These are phyloP conservation scores for Pseudolaguvia tuberculata DNA, from an alignment of 2,113 vertebrate genomes.

Conservation along the genomic window DNA sequence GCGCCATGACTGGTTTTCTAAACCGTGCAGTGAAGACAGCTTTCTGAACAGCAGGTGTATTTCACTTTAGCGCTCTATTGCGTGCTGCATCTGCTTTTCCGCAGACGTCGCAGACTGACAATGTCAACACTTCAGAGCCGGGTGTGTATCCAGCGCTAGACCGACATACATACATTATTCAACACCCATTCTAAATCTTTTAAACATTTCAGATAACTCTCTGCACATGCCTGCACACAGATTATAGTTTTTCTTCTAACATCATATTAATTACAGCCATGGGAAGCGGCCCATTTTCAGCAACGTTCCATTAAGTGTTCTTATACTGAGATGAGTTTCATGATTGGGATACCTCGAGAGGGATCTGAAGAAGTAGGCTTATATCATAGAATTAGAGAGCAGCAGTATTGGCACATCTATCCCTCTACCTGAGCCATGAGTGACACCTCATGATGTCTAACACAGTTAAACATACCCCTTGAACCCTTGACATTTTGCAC, in stretches of 20 bases:
- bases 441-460: constrained; percentile 52
- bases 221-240: constrained; percentile 37
- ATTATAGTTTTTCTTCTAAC: constrained; percentile 52
- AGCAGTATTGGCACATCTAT: constrained; percentile 51
- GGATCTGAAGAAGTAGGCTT: constrained; percentile 40
- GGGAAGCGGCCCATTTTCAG: constrained; percentile 42
- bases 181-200: constrained; percentile 16
- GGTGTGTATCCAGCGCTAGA: constrained; percentile 3
- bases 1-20: constrained; percentile 44
- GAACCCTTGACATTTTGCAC: no score
- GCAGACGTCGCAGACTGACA: constrained; percentile 9
- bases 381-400: constrained; percentile 43
- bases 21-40: constrained; percentile 43
- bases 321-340: constrained; percentile 54
- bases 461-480: constrained; percentile 32
- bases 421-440: constrained; percentile 49
- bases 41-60: constrained; percentile 43
- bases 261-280: constrained; percentile 61
- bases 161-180: constrained; percentile 36
- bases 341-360: constrained; percentile 42
- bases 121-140: constrained; percentile 17
- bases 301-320: constrained; percentile 51
- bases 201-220: constrained; percentile 33
- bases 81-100: constrained; percentile 23
- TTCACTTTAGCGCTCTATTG: constrained; percentile 34